phyloP scores from a whole-genome alignment of 2,113 vertebrate genomes.

The Phaethornis superciliosus region DNA sequence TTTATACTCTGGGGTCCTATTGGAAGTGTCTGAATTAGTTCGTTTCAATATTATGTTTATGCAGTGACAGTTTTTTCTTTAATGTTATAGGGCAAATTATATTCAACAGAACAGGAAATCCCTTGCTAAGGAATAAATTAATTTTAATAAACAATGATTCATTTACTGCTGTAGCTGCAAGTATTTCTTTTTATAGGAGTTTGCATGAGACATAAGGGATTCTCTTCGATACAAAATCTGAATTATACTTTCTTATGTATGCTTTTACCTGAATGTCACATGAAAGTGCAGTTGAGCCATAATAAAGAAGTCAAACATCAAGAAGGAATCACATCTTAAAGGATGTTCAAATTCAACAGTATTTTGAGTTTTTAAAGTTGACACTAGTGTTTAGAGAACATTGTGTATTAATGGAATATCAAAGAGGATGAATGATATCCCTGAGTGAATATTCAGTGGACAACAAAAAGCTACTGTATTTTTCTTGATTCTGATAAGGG shows the following conservation, averaged over 20 bases:
- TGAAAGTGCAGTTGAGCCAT: not conserved
- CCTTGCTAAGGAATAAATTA: conserved; percentile 69
- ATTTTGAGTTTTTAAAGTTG: not conserved
- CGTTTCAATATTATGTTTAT: conserved; percentile 64
- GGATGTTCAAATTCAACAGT: not conserved
- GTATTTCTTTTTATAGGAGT: conserved; percentile 35
- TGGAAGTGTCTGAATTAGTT: conserved; percentile 56
- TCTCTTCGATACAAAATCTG: conserved; percentile 50
- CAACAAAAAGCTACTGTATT: not conserved
- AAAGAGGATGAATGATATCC: not conserved
- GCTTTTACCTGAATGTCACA: conserved; percentile 15
- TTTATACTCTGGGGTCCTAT: not conserved
- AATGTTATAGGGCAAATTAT: conserved; percentile 43
- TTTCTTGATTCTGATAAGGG: not conserved
- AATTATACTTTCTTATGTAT: conserved; percentile 13
- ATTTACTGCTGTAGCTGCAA: conserved; percentile 52
- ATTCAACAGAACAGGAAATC: conserved; percentile 23
- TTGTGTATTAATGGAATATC: not conserved
- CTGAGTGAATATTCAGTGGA: not conserved
- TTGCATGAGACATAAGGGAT: conserved; percentile 32
- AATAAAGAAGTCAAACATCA: not conserved
- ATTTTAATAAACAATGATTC: conserved; percentile 76
- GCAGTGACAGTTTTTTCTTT: conserved; percentile 64
- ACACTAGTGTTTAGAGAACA: not conserved
- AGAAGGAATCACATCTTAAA: not conserved